Conservation (phyloP, 30 jellyfish, hydroid and myxozoan genomes). For the Clytia hemisphaerica region DNA sequence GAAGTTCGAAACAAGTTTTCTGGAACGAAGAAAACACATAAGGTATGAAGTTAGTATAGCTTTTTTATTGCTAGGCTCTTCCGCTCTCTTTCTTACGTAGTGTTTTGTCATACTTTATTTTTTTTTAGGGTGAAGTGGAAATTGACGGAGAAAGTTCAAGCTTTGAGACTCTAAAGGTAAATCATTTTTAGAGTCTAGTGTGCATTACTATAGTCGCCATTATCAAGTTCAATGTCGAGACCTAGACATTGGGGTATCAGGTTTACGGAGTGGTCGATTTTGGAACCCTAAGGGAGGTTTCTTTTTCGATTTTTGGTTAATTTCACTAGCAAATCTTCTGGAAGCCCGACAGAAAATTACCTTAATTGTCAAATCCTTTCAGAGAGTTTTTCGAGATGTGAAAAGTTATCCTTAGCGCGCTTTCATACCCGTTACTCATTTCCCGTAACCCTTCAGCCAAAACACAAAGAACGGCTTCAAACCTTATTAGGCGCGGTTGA, state of each 20-base stretch:
- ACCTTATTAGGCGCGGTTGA: too few species aligned
- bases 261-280: not conserved
- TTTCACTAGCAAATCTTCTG: too few species aligned
- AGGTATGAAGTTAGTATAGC: conserved; percentile 29
- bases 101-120: not conserved
- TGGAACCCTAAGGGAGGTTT: too few species aligned
- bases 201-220: not conserved
- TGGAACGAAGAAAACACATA: conserved; percentile 77
- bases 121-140: conserved; percentile 85
- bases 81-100: not conserved
- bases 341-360: too few species aligned
- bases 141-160: conserved; percentile 51
- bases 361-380: too few species aligned
- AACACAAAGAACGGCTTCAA: too few species aligned
- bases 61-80: not conserved
- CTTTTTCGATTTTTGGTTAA: too few species aligned
- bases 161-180: conserved; percentile 56
- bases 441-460: too few species aligned
- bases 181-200: not conserved
- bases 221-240: not conserved
- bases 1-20: conserved; percentile 46
- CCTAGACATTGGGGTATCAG: not conserved
- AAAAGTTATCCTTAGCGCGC: too few species aligned
- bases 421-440: too few species aligned
- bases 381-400: too few species aligned